Conservation (phyloP, 2,797 vertebrate species). For the Hypotaenidia philippensis region DNA sequence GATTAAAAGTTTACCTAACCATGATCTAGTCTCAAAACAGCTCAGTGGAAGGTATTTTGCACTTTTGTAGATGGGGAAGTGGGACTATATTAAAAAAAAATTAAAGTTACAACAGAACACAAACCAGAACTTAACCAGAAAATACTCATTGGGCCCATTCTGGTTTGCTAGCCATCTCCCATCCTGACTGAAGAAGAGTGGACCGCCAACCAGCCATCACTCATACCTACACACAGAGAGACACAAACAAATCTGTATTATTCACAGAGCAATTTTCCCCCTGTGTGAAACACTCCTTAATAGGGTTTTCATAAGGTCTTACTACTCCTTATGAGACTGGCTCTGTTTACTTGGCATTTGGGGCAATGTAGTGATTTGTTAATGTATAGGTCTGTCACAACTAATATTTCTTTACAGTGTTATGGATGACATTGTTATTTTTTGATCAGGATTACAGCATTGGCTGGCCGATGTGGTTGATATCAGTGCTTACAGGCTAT, state of each 20-base stretch:
- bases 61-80: neutral
- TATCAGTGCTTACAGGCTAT: constrained; percentile 35
- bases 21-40: neutral
- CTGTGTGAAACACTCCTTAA: neutral
- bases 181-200: neutral
- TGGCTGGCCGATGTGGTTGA: constrained; percentile 43
- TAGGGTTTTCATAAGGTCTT: neutral
- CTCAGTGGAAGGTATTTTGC: neutral
- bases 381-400: constrained; percentile 70
- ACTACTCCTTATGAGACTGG: neutral
- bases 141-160: neutral
- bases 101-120: neutral
- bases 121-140: neutral
- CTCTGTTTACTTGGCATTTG: constrained; percentile 52
- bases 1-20: neutral
- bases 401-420: constrained; percentile 69
- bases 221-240: fast-evolving
- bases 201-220: neutral
- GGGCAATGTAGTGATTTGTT: constrained; percentile 49
- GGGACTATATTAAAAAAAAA: neutral
- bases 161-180: neutral
- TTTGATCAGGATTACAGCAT: constrained; percentile 72
- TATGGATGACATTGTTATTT: constrained; percentile 76
- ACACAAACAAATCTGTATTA: neutral
- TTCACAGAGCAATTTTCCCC: neutral